Conservation (phyloP, 1,140 invertebrate species). For the Battus philenor region DNA sequence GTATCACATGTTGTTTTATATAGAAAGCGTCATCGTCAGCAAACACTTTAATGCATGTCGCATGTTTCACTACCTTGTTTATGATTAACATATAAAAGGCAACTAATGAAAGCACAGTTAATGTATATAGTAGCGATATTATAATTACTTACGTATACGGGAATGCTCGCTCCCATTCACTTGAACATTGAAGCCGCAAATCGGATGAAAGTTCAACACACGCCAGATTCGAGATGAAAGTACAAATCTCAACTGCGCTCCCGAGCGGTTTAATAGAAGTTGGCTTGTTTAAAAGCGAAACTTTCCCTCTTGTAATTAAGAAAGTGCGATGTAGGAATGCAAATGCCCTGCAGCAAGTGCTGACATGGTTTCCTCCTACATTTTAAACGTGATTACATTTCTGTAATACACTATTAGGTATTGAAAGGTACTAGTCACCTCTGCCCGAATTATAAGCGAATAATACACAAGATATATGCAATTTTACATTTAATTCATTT, state of each 20-base stretch:
- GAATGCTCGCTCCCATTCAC: constrained; percentile 5
- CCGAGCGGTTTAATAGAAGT: constrained; percentile 10
- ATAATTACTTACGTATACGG: constrained; percentile 1
- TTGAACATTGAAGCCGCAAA: constrained; percentile 5
- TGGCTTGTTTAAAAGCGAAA: constrained; percentile 8
- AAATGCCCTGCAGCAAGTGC: constrained; percentile 1
- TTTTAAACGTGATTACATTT: background rate
- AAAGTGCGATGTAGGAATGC: constrained; percentile 12
- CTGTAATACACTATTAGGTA: background rate
- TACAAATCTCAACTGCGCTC: constrained; percentile 1
- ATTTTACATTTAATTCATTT: too few relatives aligned
- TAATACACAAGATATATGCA: too few relatives aligned
- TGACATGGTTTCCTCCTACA: constrained; percentile 5
- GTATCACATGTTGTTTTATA: too few relatives aligned
- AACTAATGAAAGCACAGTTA: background rate
- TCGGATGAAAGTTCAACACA: constrained; percentile 8
- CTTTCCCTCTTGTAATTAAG: constrained; percentile 12
- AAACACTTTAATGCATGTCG: too few relatives aligned
- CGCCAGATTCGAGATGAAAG: constrained; percentile 8
- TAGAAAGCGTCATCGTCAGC: too few relatives aligned
- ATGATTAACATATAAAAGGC: background rate
- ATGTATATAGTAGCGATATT: background rate
- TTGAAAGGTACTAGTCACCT: too few relatives aligned
- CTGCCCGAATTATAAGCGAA: too few relatives aligned
- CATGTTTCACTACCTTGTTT: too few relatives aligned